Evolutionary conservation across 2,113 vertebrate genomes (phyloP).

Genomic region (Campylorhamphus procurvoides): DNA sequence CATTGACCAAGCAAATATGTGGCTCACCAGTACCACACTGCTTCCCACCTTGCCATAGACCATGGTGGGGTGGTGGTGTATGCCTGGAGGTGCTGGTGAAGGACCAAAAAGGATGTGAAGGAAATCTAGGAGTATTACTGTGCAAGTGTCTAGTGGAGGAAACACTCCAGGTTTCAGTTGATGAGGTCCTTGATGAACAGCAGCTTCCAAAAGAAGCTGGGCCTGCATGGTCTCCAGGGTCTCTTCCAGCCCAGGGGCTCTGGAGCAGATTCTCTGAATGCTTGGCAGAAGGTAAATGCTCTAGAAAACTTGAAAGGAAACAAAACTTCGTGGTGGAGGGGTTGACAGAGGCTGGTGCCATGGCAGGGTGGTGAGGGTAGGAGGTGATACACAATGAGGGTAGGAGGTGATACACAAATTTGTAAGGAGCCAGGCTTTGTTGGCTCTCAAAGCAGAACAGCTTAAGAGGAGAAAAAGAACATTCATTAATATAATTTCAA

Average conservation of each 20-base stretch:
- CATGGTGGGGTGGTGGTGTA: neutral
- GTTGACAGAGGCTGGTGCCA: neutral
- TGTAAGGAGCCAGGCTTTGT: neutral
- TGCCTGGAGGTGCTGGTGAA: neutral
- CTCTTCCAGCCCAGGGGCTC: neutral
- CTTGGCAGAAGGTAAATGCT: neutral
- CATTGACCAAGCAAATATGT: accelerated
- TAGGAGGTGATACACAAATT: neutral
- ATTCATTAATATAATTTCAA: neutral
- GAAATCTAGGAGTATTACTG: neutral
- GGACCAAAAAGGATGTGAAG: neutral
- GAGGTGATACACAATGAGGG: neutral
- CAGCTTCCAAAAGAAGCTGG: neutral
- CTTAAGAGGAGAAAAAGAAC: neutral
- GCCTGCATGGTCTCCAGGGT: neutral
- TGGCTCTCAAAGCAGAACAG: neutral
- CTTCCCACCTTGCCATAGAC: neutral
- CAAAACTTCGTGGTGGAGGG: neutral
- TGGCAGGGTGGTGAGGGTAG: neutral
- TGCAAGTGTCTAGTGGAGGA: neutral
- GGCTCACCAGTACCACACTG: neutral
- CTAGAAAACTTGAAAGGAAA: neutral
- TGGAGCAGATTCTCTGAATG: neutral
- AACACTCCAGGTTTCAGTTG: neutral
- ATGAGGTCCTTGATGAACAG: neutral